Conservation (phyloP, 2,888 invertebrate species). For the Ormyrus nitidulus region DNA sequence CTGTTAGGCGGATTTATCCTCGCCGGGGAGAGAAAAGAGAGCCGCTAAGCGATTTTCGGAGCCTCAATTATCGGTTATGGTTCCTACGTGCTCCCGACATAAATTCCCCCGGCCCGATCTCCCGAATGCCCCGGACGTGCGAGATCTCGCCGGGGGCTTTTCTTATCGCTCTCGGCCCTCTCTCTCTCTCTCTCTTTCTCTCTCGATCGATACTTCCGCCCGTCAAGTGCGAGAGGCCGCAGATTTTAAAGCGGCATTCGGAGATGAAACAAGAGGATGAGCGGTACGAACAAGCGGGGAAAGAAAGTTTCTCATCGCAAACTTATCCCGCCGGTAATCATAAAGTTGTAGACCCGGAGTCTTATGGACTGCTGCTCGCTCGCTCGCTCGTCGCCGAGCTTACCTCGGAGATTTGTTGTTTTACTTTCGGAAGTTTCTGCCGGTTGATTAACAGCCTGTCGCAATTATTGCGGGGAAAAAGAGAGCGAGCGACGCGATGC, state of each 20-base stretch:
- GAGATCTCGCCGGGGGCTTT: slow-evolving; percentile 5
- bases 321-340: slow-evolving; percentile 52
- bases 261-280: slow-evolving; percentile 35
- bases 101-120: slow-evolving; percentile 5
- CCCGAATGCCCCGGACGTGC: no score
- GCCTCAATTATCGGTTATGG: slow-evolving; percentile 58
- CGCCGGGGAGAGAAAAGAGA: neutral
- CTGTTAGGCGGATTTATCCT: slow-evolving; percentile 48
- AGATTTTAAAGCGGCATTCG: slow-evolving; percentile 19
- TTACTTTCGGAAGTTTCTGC: slow-evolving; percentile 21
- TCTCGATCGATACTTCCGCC: neutral
- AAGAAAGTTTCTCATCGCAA: slow-evolving; percentile 43
- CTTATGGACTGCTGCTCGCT: slow-evolving; percentile 15
- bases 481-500: neutral
- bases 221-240: slow-evolving; percentile 20
- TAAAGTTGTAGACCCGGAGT: slow-evolving; percentile 46
- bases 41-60: slow-evolving; percentile 54
- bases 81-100: slow-evolving; percentile 41
- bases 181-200: neutral
- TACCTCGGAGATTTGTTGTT: slow-evolving; percentile 41
- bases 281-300: neutral
- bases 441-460: slow-evolving; percentile 20
- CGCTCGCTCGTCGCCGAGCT: neutral
- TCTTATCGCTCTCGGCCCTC: neutral
- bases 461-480: slow-evolving; percentile 3